Conservation (phyloP, 1,140 invertebrate species). For the Adoxophyes honmai region DNA sequence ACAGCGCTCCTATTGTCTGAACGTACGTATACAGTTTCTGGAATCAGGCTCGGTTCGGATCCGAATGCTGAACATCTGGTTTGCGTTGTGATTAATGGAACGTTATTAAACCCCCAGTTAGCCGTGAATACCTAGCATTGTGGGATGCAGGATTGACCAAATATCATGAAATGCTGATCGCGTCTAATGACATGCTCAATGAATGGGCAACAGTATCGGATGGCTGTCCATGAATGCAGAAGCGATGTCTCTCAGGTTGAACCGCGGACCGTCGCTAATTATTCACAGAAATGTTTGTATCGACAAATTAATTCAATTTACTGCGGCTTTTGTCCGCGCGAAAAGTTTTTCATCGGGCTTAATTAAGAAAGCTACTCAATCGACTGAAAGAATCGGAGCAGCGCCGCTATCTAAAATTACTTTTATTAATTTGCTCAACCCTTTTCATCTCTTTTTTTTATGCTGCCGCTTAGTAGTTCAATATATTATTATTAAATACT, state of each 20-base stretch:
- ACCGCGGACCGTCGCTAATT: not conserved
- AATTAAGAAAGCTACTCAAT: slow-evolving; percentile 16
- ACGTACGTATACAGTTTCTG: not conserved
- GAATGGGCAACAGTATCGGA: slow-evolving; percentile 6
- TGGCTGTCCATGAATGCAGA: slow-evolving; percentile 1
- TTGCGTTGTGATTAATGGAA: slow-evolving; percentile 14
- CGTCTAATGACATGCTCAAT: slow-evolving; percentile 3
- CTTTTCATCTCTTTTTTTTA: slow-evolving; percentile 2
- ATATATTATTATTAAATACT: slow-evolving; percentile 7
- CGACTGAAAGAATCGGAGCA: slow-evolving; percentile 9
- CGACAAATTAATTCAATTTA: slow-evolving; percentile 12
- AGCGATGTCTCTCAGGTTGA: not conserved
- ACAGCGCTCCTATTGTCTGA: not conserved
- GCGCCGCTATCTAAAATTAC: slow-evolving; percentile 13
- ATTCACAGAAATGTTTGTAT: slow-evolving; percentile 11
- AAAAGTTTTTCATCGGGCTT: slow-evolving; percentile 1
- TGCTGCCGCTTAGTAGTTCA: not conserved
- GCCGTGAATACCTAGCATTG: slow-evolving; percentile 1
- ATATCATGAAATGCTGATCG: slow-evolving; percentile 7
- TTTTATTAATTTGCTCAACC: slow-evolving; percentile 14
- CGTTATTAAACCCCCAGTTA: slow-evolving; percentile 1
- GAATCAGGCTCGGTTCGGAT: not conserved
- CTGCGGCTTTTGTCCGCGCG: slow-evolving; percentile 4
- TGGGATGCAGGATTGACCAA: not conserved
- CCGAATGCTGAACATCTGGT: slow-evolving; percentile 3